Percentiles rank a stretch among this genome's conserved stretches.
phyloP scores from a whole-genome alignment of 2,888 invertebrate species.

The Parnassius apollo region DNA sequence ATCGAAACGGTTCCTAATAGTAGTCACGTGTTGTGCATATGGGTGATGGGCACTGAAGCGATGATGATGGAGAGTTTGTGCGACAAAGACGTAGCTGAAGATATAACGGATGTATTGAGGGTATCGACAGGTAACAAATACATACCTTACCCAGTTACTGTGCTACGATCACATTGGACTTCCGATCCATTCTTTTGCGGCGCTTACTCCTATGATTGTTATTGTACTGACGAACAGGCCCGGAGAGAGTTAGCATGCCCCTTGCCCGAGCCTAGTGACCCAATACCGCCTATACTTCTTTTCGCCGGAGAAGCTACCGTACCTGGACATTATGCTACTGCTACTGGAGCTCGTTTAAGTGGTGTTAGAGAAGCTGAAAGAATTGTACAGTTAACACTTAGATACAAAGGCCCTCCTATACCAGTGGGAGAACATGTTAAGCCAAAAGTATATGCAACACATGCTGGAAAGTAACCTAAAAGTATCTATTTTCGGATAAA shows the following conservation, averaged over 20 bases:
- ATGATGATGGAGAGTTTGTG: conserved; percentile 83
- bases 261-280: conserved; percentile 81
- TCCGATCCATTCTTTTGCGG: conserved; percentile 87
- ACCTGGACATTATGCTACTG: conserved; percentile 86
- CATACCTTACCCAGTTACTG: conserved; percentile 84
- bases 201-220: conserved; percentile 83
- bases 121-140: conserved; percentile 80
- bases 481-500: too few species aligned
- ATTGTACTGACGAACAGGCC: conserved; percentile 50
- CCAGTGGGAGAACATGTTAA: conserved; percentile 32
- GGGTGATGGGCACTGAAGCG: conserved; percentile 85
- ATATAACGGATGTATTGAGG: conserved; percentile 83
- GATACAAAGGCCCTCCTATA: conserved; percentile 69
- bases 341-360: conserved; percentile 88
- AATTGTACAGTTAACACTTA: conserved; percentile 82
- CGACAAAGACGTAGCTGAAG: conserved; percentile 84
- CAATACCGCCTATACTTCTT: conserved; percentile 85
- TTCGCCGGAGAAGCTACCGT: conserved; percentile 93
- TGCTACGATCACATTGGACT: conserved; percentile 87
- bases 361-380: conserved; percentile 90
- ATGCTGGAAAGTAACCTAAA: not conserved
- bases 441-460: conserved; percentile 15
- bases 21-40: conserved; percentile 86
- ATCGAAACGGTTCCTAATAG: conserved; percentile 86
- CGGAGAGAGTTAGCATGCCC: conserved; percentile 82